These are phyloP conservation scores for Hyla sarda DNA, from an alignment of 2,113 vertebrate species.

Conservation along the genomic window DNA sequence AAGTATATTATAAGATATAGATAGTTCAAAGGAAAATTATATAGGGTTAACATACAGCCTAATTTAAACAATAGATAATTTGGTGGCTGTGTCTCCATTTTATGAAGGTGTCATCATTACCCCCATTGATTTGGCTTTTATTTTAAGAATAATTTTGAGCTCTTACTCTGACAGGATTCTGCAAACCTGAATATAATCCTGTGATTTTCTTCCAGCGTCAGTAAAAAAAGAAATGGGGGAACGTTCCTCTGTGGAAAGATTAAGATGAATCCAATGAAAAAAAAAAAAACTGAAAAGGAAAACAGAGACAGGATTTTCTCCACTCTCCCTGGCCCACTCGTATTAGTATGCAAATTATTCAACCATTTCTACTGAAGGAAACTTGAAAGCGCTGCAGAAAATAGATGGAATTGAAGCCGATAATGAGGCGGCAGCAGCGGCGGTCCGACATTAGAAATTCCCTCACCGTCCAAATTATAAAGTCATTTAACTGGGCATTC, in stretches of 20 bases:
- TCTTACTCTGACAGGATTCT: background rate
- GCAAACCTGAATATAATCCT: background rate
- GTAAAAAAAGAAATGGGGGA: background rate
- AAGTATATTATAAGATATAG: no score
- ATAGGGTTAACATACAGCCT: no score
- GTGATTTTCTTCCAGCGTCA: background rate
- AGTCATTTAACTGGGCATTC: no score
- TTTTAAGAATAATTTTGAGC: background rate
- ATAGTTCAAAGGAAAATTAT: no score
- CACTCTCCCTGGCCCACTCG: background rate
- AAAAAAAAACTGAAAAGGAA: no score
- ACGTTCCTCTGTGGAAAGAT: background rate
- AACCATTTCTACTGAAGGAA: conserved; percentile 18
- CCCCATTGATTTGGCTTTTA: background rate
- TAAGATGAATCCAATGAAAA: conserved; percentile 2
- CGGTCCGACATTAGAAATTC: conserved; percentile 34
- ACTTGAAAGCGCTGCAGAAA: conserved; percentile 32
- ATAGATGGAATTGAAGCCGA: conserved; percentile 27
- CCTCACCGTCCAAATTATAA: background rate
- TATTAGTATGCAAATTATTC: conserved; percentile 40
- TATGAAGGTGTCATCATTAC: background rate
- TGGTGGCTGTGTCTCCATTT: background rate
- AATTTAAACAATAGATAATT: no score
- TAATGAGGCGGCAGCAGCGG: conserved; percentile 14
- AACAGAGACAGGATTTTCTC: conserved; percentile 4